phyloP scores from a whole-genome alignment of 1,140 invertebrate species.

The Copidosoma floridanum region DNA sequence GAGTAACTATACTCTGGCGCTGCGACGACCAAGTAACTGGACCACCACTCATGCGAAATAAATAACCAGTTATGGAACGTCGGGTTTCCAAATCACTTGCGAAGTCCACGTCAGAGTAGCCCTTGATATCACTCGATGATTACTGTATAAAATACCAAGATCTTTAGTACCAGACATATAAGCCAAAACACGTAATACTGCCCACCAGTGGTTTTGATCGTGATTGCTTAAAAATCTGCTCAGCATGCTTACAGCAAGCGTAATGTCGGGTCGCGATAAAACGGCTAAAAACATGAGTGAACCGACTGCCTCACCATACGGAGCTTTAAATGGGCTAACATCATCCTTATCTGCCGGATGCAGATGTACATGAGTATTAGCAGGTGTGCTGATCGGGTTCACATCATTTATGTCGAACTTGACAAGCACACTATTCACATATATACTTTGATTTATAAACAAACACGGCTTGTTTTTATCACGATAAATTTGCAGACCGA shows the following conservation, averaged over 20 bases:
- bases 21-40: slow-evolving; percentile 21
- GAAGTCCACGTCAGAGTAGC: slow-evolving; percentile 29
- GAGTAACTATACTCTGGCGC: neutral
- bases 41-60: slow-evolving; percentile 29
- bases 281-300: slow-evolving; percentile 39
- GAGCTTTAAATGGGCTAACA: slow-evolving; percentile 5
- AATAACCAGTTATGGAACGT: slow-evolving; percentile 32
- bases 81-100: slow-evolving; percentile 33
- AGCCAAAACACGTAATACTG: slow-evolving; percentile 31
- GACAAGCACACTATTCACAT: slow-evolving; percentile 8
- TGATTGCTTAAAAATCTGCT: neutral
- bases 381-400: slow-evolving; percentile 17
- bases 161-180: neutral
- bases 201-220: slow-evolving; percentile 20
- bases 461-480: neutral
- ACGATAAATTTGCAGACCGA: slow-evolving; percentile 13
- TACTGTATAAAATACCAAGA: neutral
- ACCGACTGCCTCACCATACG: slow-evolving; percentile 38
- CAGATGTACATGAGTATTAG: slow-evolving; percentile 15
- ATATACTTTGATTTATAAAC: neutral
- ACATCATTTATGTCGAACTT: slow-evolving; percentile 18
- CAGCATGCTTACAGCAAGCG: slow-evolving; percentile 34
- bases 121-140: too few species aligned
- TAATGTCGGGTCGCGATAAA: slow-evolving; percentile 43
- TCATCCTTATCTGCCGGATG: slow-evolving; percentile 6